A percentile compares a stretch with the other conserved stretches of the same genome.
These are phyloP conservation scores for Indri indri DNA, from an alignment of 2,113 vertebrate species.

Conservation along the genomic window DNA sequence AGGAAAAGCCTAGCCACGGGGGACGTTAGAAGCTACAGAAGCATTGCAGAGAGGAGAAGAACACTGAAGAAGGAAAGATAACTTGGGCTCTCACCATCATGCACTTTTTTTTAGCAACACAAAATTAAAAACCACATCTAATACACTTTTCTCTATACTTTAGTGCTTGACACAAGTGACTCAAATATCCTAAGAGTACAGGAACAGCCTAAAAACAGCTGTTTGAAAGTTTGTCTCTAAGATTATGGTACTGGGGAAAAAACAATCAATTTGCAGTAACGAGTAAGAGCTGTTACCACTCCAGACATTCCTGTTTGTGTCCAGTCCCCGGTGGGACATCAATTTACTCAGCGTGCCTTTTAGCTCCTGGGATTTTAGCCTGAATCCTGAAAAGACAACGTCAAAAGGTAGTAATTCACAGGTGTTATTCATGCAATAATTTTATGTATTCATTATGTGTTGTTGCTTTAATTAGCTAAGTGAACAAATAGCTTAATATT, in stretches of 20 bases:
- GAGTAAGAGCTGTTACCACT: conserved; percentile 84
- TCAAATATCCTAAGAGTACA: conserved; percentile 88
- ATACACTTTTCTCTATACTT: conserved; percentile 90
- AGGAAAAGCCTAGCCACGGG: conserved; percentile 91
- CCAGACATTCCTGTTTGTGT: conserved; percentile 79
- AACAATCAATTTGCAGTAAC: conserved; percentile 86
- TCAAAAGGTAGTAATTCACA: neutral
- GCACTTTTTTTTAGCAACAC: conserved; percentile 96
- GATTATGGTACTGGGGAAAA: conserved; percentile 86
- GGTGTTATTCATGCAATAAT: neutral
- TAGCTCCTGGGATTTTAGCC: conserved; percentile 98
- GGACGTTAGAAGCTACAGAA: conserved; percentile 90
- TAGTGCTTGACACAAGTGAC: conserved; percentile 91
- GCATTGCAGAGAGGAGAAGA: conserved; percentile 92
- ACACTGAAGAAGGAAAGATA: conserved; percentile 89
- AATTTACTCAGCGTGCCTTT: conserved; percentile 95
- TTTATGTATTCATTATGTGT: neutral
- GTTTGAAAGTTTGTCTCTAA: conserved; percentile 86
- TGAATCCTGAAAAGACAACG: conserved; percentile 90
- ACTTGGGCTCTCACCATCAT: conserved; percentile 95
- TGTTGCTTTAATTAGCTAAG: conserved; percentile 25
- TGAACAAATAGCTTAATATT: neutral
- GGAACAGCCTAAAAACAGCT: conserved; percentile 85
- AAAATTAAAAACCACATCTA: conserved; percentile 90
- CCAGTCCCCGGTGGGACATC: conserved; percentile 54